A percentile compares a stretch with the other conserved stretches of the same genome.
phyloP scores from a whole-genome alignment of 2,797 vertebrate species.

The Acanthurus lineatus region DNA sequence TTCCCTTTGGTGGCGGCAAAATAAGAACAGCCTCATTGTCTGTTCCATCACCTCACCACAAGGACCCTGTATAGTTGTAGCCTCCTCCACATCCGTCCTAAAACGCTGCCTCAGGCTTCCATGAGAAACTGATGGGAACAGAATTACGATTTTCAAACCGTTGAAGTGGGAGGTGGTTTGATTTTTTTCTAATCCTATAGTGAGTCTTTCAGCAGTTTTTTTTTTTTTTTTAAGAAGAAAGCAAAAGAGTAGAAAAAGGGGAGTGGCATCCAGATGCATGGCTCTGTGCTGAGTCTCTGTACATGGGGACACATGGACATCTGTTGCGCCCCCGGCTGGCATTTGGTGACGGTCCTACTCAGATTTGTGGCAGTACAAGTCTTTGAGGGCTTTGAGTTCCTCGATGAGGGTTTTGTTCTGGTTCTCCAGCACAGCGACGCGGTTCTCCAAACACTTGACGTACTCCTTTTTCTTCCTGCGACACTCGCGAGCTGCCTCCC shows the following conservation, averaged over 20 bases:
- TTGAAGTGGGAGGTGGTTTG: neutral
- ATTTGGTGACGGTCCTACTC: slow-evolving; percentile 87
- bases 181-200: slow-evolving; percentile 35
- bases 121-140: slow-evolving; percentile 32
- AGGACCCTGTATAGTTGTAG: slow-evolving; percentile 37
- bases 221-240: slow-evolving; percentile 72
- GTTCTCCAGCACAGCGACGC: slow-evolving; percentile 99
- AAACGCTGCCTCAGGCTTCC: slow-evolving; percentile 4
- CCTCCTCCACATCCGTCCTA: slow-evolving; percentile 9
- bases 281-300: slow-evolving; percentile 89
- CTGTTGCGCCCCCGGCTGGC: slow-evolving; percentile 43
- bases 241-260: slow-evolving; percentile 79
- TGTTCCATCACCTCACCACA: slow-evolving; percentile 17
- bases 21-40: slow-evolving; percentile 6
- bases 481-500: slow-evolving; percentile 98
- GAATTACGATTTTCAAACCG: slow-evolving; percentile 23
- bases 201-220: slow-evolving; percentile 62
- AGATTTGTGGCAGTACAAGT: slow-evolving; percentile 99
- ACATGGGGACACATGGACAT: slow-evolving; percentile 76
- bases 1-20: slow-evolving; percentile 50
- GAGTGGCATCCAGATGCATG: slow-evolving; percentile 72
- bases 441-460: slow-evolving; percentile 99
- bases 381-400: slow-evolving; percentile 99
- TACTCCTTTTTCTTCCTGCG: slow-evolving; percentile 99
- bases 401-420: slow-evolving; percentile 99